These are phyloP conservation scores for Marisa cornuarietis DNA, from an alignment of 1,140 invertebrate species.

Conservation along the genomic window DNA sequence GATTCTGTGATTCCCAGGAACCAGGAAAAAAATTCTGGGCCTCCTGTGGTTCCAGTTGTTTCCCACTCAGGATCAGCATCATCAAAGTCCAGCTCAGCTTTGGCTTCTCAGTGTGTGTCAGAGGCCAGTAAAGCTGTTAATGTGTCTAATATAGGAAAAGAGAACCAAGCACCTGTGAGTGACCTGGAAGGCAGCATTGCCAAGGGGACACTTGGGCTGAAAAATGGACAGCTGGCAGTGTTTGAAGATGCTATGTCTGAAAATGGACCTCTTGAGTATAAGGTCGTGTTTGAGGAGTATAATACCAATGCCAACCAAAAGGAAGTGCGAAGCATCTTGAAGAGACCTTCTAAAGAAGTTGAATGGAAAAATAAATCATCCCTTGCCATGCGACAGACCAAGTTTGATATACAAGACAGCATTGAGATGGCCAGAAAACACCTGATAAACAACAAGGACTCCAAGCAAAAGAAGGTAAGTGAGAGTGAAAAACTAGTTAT, in stretches of 20 bases:
- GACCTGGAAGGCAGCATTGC: constrained; percentile 1
- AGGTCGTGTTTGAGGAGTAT: constrained; percentile 20
- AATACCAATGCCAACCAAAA: constrained; percentile 11
- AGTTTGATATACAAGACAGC: constrained; percentile 44
- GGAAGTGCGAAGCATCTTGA: constrained; percentile 37
- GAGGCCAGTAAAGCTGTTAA: not conserved
- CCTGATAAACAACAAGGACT: constrained; percentile 4
- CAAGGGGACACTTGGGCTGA: constrained; percentile 15
- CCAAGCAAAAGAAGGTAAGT: constrained; percentile 9
- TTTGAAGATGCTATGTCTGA: not conserved
- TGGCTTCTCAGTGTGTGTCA: not conserved
- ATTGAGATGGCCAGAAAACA: constrained; percentile 42
- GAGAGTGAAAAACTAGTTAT: too few relatives aligned
- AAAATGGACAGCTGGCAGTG: constrained; percentile 18
- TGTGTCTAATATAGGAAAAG: too few relatives aligned
- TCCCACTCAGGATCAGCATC: not conserved
- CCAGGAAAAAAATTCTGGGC: not conserved
- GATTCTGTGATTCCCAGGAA: constrained; percentile 9
- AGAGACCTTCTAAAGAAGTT: constrained; percentile 24
- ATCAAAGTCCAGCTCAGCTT: not conserved
- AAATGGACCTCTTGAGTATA: not conserved
- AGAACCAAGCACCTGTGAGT: not conserved
- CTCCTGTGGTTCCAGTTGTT: not conserved
- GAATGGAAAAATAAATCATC: constrained; percentile 32
- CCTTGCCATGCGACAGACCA: constrained; percentile 27